Percentiles rank a stretch among this genome's conserved stretches.
Evolutionary conservation across 1,140 invertebrate species (phyloP).

Genomic region (Colletes gigas): DNA sequence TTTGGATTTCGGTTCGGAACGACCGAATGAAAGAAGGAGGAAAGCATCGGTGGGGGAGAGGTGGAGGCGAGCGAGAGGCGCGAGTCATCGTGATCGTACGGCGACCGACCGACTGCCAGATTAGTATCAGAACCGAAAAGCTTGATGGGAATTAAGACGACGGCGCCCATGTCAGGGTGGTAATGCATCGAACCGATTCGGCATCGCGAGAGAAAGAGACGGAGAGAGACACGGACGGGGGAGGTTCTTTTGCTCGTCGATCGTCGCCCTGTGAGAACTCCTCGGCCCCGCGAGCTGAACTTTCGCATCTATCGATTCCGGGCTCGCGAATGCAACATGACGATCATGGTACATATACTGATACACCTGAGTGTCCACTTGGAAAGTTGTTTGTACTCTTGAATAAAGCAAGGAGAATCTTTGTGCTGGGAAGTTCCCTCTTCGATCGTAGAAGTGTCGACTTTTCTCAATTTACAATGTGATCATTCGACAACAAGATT

Average conservation of each 20-base stretch:
- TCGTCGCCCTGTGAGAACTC: background rate
- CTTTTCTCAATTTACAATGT: no score
- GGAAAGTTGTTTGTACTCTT: no score
- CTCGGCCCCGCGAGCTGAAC: background rate
- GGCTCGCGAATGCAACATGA: no score
- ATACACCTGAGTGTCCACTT: no score
- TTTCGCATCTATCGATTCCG: background rate
- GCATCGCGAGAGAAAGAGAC: background rate
- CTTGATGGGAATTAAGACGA: constrained; percentile 65
- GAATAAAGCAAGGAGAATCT: no score
- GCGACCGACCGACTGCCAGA: constrained; percentile 62
- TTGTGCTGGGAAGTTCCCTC: no score
- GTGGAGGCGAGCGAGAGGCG: constrained; percentile 22
- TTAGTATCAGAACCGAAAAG: constrained; percentile 63
- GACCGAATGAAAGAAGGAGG: constrained; percentile 10
- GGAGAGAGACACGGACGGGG: background rate
- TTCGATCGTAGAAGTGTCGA: no score
- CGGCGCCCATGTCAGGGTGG: constrained; percentile 44
- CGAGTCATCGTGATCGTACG: constrained; percentile 56
- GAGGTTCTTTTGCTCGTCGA: background rate
- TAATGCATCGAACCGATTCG: constrained; percentile 58
- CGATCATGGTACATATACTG: no score
- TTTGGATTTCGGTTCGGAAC: constrained; percentile 43
- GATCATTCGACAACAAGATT: no score
- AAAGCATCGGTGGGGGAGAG: background rate